Conservation (phyloP, 2,888 invertebrate genomes). For the Cephonodes hylas region DNA sequence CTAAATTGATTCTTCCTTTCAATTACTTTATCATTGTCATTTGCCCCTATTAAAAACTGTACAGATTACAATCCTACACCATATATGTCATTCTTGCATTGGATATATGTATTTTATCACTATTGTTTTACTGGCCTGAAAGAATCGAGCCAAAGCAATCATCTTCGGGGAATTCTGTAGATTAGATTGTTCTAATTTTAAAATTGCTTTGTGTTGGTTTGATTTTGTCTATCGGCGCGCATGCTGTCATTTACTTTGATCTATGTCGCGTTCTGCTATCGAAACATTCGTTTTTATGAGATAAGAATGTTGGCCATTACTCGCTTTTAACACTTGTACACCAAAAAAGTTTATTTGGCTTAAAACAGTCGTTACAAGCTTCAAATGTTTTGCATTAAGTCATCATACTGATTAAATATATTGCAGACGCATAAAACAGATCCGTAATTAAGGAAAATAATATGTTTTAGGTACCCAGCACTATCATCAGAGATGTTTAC, state of each 20-base stretch:
- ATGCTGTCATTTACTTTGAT: background rate
- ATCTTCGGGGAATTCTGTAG: background rate
- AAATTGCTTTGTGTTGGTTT: background rate
- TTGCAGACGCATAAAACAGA: background rate
- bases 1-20: constrained; percentile 38
- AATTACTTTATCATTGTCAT: constrained; percentile 32
- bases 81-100: constrained; percentile 2
- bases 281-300: background rate
- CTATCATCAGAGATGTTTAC: constrained; percentile 91
- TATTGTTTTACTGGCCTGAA: constrained; percentile 3
- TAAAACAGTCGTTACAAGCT: no score
- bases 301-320: no score
- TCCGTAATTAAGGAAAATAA: no score
- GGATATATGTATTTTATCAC: constrained; percentile 13
- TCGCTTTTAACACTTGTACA: no score
- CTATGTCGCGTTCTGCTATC: background rate
- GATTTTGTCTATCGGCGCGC: background rate
- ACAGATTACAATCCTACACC: constrained; percentile 9
- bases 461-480: constrained; percentile 81
- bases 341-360: no score
- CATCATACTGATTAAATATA: background rate
- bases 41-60: constrained; percentile 18
- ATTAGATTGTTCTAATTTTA: constrained; percentile 9
- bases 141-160: constrained; percentile 11
- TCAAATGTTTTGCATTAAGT: no score